Conservation (phyloP, 2,888 invertebrate species). For the Reticulitermes lucifugus region DNA sequence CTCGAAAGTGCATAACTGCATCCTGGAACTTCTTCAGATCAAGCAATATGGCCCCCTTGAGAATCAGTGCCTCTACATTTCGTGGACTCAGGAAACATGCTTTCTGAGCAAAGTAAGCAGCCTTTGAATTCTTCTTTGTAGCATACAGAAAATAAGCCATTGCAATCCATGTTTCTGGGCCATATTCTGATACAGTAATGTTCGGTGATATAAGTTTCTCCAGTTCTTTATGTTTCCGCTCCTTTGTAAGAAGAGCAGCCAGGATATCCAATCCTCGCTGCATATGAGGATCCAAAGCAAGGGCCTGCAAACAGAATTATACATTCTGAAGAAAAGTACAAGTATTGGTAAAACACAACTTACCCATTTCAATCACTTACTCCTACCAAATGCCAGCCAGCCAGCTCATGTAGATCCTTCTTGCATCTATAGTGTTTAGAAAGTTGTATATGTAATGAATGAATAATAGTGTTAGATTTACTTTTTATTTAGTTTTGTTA, state of each 20-base stretch:
- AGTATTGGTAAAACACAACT: no score
- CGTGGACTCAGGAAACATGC: constrained; percentile 70
- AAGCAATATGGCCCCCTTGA: constrained; percentile 77
- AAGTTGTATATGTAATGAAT: no score
- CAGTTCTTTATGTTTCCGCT: constrained; percentile 70
- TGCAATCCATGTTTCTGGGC: constrained; percentile 80
- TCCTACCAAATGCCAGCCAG: no score
- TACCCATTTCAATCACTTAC: no score
- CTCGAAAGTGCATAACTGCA: constrained; percentile 74
- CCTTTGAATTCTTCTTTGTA: constrained; percentile 74
- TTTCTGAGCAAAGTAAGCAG: constrained; percentile 80
- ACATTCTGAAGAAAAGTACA: no score
- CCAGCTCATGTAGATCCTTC: no score
- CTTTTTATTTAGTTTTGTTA: no score
- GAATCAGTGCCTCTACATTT: constrained; percentile 78
- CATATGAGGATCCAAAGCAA: constrained; percentile 67
- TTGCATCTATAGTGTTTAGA: no score
- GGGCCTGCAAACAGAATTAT: constrained; percentile 62
- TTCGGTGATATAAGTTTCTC: constrained; percentile 71
- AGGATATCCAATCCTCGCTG: constrained; percentile 74
- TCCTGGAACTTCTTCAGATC: constrained; percentile 76
- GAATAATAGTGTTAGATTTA: no score
- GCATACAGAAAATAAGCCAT: constrained; percentile 78
- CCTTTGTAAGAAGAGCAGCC: constrained; percentile 71
- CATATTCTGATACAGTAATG: constrained; percentile 66